These are phyloP conservation scores for Lordiphosa fenestrarum DNA, from an alignment of 2,888 invertebrate genomes.

Conservation along the genomic window DNA sequence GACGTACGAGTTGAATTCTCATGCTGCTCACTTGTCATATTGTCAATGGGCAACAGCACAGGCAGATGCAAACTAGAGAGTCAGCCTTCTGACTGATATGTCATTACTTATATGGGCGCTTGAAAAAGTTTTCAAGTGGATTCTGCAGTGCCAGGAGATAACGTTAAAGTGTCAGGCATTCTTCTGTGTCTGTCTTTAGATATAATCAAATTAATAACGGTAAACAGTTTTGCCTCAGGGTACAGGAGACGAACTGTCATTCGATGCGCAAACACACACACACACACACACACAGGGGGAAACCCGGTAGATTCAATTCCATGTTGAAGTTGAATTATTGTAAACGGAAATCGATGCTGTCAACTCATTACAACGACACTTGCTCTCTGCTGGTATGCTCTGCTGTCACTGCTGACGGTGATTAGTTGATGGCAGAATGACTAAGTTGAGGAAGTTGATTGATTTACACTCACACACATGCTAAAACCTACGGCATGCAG, in stretches of 20 bases:
- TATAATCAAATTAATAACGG: conserved; percentile 70
- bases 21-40: conserved; percentile 71
- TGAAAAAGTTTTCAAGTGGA: conserved; percentile 65
- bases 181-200: conserved; percentile 25
- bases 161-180: conserved; percentile 12
- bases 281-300: not conserved
- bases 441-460: not conserved
- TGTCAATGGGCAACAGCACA: conserved; percentile 60
- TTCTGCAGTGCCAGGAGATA: conserved; percentile 31
- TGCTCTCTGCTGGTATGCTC: conserved; percentile 8
- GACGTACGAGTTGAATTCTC: conserved; percentile 67
- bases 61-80: not conserved
- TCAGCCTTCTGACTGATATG: conserved; percentile 53
- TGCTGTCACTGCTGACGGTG: conserved; percentile 26
- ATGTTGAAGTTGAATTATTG: conserved; percentile 63
- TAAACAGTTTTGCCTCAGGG: conserved; percentile 44
- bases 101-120: conserved; percentile 64
- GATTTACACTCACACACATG: not conserved
- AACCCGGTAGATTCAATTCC: conserved; percentile 57
- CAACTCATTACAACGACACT: conserved; percentile 47
- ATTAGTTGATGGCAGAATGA: not conserved
- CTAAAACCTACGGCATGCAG: no score
- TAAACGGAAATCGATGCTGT: conserved; percentile 62
- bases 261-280: not conserved
- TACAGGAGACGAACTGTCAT: conserved; percentile 11